A percentile compares a stretch with the other conserved stretches of the same genome.
phyloP scores from a whole-genome alignment of 2,888 invertebrate genomes.

The Zygaena filipendulae region DNA sequence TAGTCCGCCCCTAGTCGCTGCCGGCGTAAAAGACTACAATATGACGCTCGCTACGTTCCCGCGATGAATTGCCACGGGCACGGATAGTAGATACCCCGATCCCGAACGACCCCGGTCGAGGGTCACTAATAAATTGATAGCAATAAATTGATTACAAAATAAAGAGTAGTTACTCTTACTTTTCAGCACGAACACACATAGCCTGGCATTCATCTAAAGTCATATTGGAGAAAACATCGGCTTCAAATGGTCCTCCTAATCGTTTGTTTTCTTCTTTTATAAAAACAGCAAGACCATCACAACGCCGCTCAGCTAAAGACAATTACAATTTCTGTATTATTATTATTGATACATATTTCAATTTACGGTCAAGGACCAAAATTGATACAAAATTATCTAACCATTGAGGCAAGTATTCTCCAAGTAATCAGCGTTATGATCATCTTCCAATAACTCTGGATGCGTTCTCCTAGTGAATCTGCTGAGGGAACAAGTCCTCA shows the following conservation, averaged over 20 bases:
- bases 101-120: too few relatives aligned
- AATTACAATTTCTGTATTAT: too few relatives aligned
- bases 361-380: too few relatives aligned
- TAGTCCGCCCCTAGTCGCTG: too few relatives aligned
- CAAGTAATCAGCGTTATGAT: constrained; percentile 88
- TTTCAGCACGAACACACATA: constrained; percentile 87
- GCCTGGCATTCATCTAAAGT: constrained; percentile 90
- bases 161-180: constrained; percentile 70
- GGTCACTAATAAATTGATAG: too few relatives aligned
- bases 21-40: too few relatives aligned
- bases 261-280: constrained; percentile 91
- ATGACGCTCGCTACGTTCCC: too few relatives aligned
- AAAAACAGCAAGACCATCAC: constrained; percentile 87
- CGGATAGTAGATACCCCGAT: too few relatives aligned
- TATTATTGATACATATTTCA: too few relatives aligned
- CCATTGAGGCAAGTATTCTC: constrained; percentile 92
- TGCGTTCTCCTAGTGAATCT: constrained; percentile 87
- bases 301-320: constrained; percentile 85
- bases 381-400: too few relatives aligned
- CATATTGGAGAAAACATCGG: constrained; percentile 86
- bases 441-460: constrained; percentile 85
- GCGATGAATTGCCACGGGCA: too few relatives aligned
- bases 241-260: constrained; percentile 88
- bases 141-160: too few relatives aligned
- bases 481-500: constrained; percentile 83